phyloP scores from a whole-genome alignment of 92 coral and sea anemone species.

The Hydrozoanthus gracilis region DNA sequence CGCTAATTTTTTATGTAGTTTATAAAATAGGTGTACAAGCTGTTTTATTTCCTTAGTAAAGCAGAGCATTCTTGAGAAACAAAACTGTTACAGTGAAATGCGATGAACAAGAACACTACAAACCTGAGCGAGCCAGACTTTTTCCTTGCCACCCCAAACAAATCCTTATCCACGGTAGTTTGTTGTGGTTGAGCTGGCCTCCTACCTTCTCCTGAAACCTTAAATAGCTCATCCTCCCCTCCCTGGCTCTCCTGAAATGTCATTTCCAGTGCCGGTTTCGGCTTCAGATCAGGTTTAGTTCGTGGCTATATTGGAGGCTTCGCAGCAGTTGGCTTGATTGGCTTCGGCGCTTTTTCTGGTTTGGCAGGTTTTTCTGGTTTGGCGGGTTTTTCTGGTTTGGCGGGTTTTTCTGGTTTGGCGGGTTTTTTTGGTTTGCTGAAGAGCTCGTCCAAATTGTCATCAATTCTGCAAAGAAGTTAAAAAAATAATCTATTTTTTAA shows the following conservation, averaged over 20 bases:
- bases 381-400: slow-evolving; percentile 49
- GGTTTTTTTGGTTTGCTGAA: slow-evolving; percentile 81
- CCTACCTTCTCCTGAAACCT: neutral
- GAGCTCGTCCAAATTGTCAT: slow-evolving; percentile 92
- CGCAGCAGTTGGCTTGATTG: slow-evolving; percentile 38
- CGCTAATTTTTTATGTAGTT: too few relatives aligned
- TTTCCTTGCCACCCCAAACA: slow-evolving; percentile 78
- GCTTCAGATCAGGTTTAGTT: slow-evolving; percentile 91
- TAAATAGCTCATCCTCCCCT: slow-evolving; percentile 72
- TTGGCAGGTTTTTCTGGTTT: slow-evolving; percentile 30
- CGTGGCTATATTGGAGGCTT: slow-evolving; percentile 72
- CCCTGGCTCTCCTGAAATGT: slow-evolving; percentile 83
- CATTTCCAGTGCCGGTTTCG: slow-evolving; percentile 93
- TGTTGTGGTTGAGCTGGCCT: neutral
- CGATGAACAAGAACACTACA: neutral
- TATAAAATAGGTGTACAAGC: too few relatives aligned
- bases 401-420: slow-evolving; percentile 71
- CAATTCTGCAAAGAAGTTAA: slow-evolving; percentile 69
- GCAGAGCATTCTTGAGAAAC: too few relatives aligned
- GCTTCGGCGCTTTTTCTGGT: slow-evolving; percentile 7
- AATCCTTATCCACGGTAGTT: slow-evolving; percentile 56
- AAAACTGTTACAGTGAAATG: too few relatives aligned
- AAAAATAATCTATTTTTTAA: neutral
- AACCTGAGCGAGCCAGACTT: slow-evolving; percentile 73
- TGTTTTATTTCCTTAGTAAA: too few relatives aligned